Base-by-base conservation (phyloP, 2,888 invertebrate species). In the Erebia aethiops region DNA sequence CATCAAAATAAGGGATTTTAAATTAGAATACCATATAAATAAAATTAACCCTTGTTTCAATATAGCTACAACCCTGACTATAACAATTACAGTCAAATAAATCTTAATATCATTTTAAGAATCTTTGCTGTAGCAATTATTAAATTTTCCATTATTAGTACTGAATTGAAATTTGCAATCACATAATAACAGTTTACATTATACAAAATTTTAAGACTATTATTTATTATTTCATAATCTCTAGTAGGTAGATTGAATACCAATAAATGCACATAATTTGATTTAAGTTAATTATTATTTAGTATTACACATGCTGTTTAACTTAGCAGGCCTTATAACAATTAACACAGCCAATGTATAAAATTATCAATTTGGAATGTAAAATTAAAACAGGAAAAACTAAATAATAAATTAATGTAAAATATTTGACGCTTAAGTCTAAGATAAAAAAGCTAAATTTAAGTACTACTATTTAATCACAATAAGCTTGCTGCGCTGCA, bases 401-500 rank as follows among this genome's bases (percentile, higher is more conserved):
- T n/a, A n/a, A 73, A 46, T 71, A 67, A 73, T 72, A 73, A 74
- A 72, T 72, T 72, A 70, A 69, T 81, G 78, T 84, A 85, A 83
- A 76, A 74, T 51, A 71, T 75, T 71, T 72, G 72, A 80, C 80
- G 81, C 89, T 89, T 90, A 90, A 77, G 79, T 82, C 86, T 89
- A 89, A 78, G 78, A 84, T 90, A 90, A 87, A 91, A 90, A 92
- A 91, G 91, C 90, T 91, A 89, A 87, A 83, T 82, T 81, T 91
- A 91, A 91, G 90, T 92, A 91, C 92, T 87, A 87, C 79, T 82
- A 82, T 84, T 87, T 83, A 86, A 91, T 90, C 90, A 90, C 90
- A 92, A 88, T 90, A 85, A 88, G 86, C 85, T 87, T 84, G 87
- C 87, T 88, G 86, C 86, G 83, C 75, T 88, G 86, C 86, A 84